A percentile compares a stretch with the other conserved stretches of the same genome.
Conservation (phyloP, 92 coral and sea anemone genomes). For the Palythoa grandis region DNA sequence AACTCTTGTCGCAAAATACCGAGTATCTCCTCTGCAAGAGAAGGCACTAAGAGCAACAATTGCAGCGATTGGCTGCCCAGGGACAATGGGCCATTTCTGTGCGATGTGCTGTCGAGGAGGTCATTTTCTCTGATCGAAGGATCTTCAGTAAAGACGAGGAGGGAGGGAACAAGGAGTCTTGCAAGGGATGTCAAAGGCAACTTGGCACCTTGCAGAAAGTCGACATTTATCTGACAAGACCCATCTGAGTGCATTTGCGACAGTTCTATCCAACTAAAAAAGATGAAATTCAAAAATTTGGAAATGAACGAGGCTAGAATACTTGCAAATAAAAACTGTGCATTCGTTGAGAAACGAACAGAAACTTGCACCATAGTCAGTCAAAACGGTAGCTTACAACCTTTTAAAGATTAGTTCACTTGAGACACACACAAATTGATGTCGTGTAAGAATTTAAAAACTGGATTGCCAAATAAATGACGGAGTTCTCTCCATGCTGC, state of each 20-base stretch:
- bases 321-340: background rate
- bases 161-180: background rate
- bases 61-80: slow-evolving; percentile 24
- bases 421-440: too few species aligned
- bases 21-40: slow-evolving; percentile 9
- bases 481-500: too few species aligned
- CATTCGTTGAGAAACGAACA: background rate
- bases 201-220: background rate
- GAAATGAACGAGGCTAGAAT: background rate
- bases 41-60: background rate
- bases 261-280: background rate
- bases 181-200: background rate
- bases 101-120: background rate
- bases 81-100: background rate
- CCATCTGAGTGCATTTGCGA: background rate
- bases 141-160: background rate
- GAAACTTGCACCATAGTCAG: too few species aligned
- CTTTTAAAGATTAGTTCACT: too few species aligned
- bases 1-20: background rate
- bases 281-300: background rate
- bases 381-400: too few species aligned
- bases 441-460: too few species aligned
- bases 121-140: background rate
- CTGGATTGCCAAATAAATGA: too few species aligned
- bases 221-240: background rate